phyloP scores from a whole-genome alignment of 2,797 vertebrate species.

The Dallia pectoralis region DNA sequence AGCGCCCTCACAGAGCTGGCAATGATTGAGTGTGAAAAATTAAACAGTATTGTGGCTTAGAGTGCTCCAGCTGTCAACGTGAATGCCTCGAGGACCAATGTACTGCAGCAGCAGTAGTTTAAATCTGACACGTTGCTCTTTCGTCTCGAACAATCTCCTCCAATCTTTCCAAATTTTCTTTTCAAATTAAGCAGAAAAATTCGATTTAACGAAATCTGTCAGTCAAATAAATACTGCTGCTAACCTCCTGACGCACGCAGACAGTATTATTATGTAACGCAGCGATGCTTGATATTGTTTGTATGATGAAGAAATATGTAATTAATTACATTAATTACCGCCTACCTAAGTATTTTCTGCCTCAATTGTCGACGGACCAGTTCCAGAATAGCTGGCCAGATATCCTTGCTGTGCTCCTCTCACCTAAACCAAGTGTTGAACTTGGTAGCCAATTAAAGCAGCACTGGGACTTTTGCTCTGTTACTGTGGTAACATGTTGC shows the following conservation, averaged over 20 bases:
- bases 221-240: too few relatives aligned
- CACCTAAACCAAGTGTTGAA: neutral
- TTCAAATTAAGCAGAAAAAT: too few relatives aligned
- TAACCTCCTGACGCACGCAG: too few relatives aligned
- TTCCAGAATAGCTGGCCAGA: neutral
- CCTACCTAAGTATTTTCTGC: neutral
- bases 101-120: too few relatives aligned
- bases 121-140: too few relatives aligned
- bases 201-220: too few relatives aligned
- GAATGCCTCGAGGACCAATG: too few relatives aligned
- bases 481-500: neutral
- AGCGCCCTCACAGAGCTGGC: slow-evolving; percentile 16
- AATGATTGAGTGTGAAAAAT: slow-evolving; percentile 16
- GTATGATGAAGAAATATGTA: too few relatives aligned
- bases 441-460: neutral
- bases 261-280: too few relatives aligned
- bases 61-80: neutral
- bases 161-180: too few relatives aligned
- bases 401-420: neutral
- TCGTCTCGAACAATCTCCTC: too few relatives aligned
- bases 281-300: too few relatives aligned
- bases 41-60: slow-evolving; percentile 1
- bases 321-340: neutral
- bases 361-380: neutral
- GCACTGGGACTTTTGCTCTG: neutral